phyloP scores from a whole-genome alignment of 35 echinoderm and acorn worm genomes.

The Strongylocentrotus purpuratus region DNA sequence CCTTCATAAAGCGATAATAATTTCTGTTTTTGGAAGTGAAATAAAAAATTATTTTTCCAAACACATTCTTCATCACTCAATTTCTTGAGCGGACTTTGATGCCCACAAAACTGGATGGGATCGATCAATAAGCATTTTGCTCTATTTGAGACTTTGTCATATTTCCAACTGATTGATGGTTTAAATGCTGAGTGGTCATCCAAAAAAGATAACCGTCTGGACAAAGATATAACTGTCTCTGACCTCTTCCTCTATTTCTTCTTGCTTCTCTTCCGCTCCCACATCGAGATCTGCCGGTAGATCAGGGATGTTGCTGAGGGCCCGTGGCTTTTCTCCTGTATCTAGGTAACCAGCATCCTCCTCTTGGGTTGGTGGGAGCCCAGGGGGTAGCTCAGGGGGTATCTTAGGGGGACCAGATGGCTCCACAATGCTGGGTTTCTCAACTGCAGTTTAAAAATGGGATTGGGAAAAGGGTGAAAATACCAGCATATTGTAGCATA shows the following conservation, averaged over 20 bases:
- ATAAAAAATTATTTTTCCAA: too few species aligned
- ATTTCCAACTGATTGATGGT: too few species aligned
- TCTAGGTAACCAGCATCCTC: neutral
- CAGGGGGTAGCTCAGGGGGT: slow-evolving; percentile 61
- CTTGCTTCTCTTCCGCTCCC: neutral
- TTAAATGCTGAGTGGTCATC: too few species aligned
- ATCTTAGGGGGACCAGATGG: slow-evolving; percentile 47
- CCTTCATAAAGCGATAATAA: too few species aligned
- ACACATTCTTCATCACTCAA: too few species aligned
- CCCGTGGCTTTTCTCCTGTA: neutral
- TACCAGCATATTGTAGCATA: neutral
- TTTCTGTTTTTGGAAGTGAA: too few species aligned
- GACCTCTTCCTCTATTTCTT: neutral
- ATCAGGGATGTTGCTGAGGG: slow-evolving; percentile 41
- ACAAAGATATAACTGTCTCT: too few species aligned
- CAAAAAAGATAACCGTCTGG: too few species aligned
- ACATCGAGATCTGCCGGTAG: slow-evolving; percentile 26
- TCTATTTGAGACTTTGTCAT: too few species aligned
- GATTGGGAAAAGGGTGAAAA: neutral
- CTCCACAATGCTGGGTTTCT: slow-evolving; percentile 45
- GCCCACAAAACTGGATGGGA: too few species aligned
- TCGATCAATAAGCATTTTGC: too few species aligned
- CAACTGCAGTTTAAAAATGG: neutral
- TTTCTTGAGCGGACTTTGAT: too few species aligned
- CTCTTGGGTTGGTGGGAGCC: neutral